Evolutionary conservation across 2,113 vertebrate species (phyloP), one percentile per base, ranked within the genome.

Genomic region (Phaetusa simplex): DNA sequence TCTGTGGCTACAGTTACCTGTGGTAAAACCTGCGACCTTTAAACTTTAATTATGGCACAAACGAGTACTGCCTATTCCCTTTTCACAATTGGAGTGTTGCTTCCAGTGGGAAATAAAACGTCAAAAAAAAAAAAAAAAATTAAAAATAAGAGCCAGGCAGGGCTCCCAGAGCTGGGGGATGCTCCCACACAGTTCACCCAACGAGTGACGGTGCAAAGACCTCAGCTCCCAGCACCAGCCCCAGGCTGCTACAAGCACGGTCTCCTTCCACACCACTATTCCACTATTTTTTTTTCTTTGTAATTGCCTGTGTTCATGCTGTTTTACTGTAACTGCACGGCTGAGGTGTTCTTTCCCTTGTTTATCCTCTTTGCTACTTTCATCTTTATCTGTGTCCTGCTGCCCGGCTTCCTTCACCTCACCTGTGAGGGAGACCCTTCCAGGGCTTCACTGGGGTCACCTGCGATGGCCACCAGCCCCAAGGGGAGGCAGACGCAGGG

Each of bases 131-230:
- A 45, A 29, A 7, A 12, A 6, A 19, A 6, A 20, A 29, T 30
- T 14, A 47, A 30, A 55, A 59, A 13, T 17, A 45, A 81, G 12
- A 59, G 38, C 47, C 30, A 32, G 47, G 49, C 61, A 43, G 24
- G 49, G 34, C 38, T 79, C 24, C 15, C 2, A 1, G 11, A 52
- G 50, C 0, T 2, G 7, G 7, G 32, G 23, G 16, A 71, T 14
- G 40, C 14, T 32, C 27, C 18, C 18, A 64, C 19, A 4, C 21
- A 86, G n/a, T 40, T 74, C 30, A n/a, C 49, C 34, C 38, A 65
- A 6, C 2, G 7, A 58, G 38, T 0, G 3, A 81, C 13, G 9
- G 16, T 29, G 38, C 40, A 43, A 84, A 81, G 85, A 53, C 19
- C 32, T 50, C 58, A 40, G 32, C 32, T 50, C 76, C 50, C 36